Evolutionary conservation across 1,140 invertebrate genomes (phyloP).

Genomic region (Amphibalanus amphitrite): DNA sequence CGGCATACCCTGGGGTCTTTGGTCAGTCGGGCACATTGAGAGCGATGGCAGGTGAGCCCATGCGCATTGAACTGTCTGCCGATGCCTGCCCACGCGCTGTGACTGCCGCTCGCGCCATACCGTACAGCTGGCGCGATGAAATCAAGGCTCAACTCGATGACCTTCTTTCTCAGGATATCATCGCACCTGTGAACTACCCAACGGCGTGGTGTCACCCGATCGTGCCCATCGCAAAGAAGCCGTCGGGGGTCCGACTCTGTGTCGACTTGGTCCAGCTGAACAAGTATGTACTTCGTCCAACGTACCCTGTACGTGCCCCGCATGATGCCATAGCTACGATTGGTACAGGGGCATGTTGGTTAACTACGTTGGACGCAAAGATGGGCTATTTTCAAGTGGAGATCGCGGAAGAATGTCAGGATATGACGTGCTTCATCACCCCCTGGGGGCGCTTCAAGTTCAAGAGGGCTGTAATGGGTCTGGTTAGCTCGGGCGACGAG

Average conservation of each 20-base stretch:
- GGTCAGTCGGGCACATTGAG: no score
- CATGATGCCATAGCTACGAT: constrained; percentile 15
- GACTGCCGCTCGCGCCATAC: constrained; percentile 7
- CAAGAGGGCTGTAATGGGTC: constrained; percentile 14
- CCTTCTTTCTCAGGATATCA: constrained; percentile 19
- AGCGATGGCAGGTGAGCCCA: no score
- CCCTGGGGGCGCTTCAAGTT: constrained; percentile 17
- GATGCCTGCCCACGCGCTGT: not conserved
- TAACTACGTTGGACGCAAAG: constrained; percentile 20
- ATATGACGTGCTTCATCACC: constrained; percentile 21
- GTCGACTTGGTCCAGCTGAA: constrained; percentile 20
- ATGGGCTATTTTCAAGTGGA: constrained; percentile 22
- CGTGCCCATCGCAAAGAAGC: constrained; percentile 9
- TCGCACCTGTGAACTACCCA: constrained; percentile 18
- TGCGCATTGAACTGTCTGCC: no score
- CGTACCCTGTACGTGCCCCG: constrained; percentile 18
- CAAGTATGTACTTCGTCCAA: constrained; percentile 18
- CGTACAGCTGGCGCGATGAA: constrained; percentile 4
- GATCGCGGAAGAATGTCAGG: constrained; percentile 17
- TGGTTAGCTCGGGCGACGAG: constrained; percentile 17
- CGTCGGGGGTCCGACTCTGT: constrained; percentile 9
- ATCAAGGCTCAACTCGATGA: constrained; percentile 18
- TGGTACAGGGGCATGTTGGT: constrained; percentile 6
- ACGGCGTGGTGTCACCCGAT: constrained; percentile 13
- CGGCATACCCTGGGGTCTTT: no score